Percentiles rank a stretch among this genome's conserved stretches.
These are phyloP conservation scores for Apeira syringaria DNA, from an alignment of 2,888 invertebrate genomes.

Conservation along the genomic window DNA sequence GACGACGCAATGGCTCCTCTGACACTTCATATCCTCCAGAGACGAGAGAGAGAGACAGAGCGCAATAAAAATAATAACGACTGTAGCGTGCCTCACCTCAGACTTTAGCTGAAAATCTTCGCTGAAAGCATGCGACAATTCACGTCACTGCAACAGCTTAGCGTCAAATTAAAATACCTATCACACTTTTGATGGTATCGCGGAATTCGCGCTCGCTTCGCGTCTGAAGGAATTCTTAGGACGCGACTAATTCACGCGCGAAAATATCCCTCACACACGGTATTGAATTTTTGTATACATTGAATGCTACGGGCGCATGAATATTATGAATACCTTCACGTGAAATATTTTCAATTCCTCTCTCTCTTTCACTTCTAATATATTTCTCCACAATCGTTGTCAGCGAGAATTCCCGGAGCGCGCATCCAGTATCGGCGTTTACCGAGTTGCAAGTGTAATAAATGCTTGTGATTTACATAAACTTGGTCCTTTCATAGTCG, in stretches of 20 bases:
- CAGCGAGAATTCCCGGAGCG: conserved; percentile 44
- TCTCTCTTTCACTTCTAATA: conserved; percentile 35
- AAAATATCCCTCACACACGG: conserved; percentile 57
- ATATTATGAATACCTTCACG: conserved; percentile 43
- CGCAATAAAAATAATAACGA: conserved; percentile 59
- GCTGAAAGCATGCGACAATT: conserved; percentile 30
- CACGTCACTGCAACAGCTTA: conserved; percentile 35
- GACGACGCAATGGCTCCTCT: conserved; percentile 45
- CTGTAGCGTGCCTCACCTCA: conserved; percentile 43
- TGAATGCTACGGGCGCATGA: conserved; percentile 27
- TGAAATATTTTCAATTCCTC: conserved; percentile 41
- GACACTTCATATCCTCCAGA: conserved; percentile 51
- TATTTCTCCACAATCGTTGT: conserved; percentile 54
- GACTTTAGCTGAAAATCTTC: conserved; percentile 35
- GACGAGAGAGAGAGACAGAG: too few species aligned
- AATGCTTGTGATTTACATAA: conserved; percentile 66
- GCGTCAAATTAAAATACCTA: conserved; percentile 53
- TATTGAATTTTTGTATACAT: conserved; percentile 53
- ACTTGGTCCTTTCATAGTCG: conserved; percentile 60
- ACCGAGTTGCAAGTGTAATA: conserved; percentile 55
- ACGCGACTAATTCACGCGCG: conserved; percentile 69
- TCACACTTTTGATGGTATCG: conserved; percentile 44
- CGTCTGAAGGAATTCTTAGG: conserved; percentile 59
- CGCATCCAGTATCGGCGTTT: conserved; percentile 45
- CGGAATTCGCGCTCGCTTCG: conserved; percentile 47